Conservation (phyloP, 2,888 invertebrate species). For the Myopa testacea region DNA sequence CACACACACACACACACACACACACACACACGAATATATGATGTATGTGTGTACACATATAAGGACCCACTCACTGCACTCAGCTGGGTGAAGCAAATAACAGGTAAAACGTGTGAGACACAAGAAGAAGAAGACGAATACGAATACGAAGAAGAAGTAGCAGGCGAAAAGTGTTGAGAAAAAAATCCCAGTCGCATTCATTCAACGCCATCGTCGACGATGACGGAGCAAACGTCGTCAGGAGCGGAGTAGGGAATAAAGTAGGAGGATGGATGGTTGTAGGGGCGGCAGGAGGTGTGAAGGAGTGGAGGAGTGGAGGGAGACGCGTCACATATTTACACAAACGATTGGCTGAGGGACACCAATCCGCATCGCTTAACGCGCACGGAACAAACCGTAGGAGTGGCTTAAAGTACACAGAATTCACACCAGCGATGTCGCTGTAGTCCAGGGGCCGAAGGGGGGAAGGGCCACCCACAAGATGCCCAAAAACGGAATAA, state of each 20-base stretch:
- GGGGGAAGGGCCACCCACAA: not conserved
- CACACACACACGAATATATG: not conserved
- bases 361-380: conserved; percentile 63
- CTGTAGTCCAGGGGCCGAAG: not conserved
- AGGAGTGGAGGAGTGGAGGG: not conserved
- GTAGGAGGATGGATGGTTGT: not conserved
- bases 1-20: not conserved
- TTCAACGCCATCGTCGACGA: conserved; percentile 12
- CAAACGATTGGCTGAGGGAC: conserved; percentile 68
- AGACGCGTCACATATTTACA: conserved; percentile 60
- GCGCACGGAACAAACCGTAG: conserved; percentile 56
- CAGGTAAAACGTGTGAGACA: conserved; percentile 36
- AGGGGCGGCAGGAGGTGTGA: not conserved
- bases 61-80: not conserved
- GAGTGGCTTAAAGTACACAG: conserved; percentile 69
- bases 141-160: not conserved
- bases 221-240: not conserved
- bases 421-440: conserved; percentile 63
- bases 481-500: conserved; percentile 23
- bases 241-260: not conserved
- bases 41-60: not conserved
- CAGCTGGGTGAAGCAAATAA: conserved; percentile 8
- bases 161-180: not conserved
- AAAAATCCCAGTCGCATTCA: not conserved
- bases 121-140: conserved; percentile 2